Base-by-base conservation (phyloP, 2,888 invertebrate species). In the Salpingus planirostris region DNA sequence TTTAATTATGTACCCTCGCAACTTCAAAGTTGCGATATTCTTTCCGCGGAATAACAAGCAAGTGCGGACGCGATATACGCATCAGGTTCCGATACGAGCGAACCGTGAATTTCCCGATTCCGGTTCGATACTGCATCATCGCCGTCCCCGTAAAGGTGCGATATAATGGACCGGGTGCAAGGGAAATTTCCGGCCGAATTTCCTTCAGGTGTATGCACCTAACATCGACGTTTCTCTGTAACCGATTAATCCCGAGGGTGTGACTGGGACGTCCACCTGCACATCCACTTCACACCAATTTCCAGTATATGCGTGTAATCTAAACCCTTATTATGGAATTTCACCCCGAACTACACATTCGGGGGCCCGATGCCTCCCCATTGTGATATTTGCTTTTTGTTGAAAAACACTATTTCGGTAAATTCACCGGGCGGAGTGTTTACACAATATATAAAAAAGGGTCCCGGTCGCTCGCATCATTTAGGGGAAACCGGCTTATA, bases 361-460 rank as follows among this genome's bases (percentile, higher is more conserved):
- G n/a, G 28, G 38, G 27, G 31, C 38, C 36, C 28, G 30, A 24
- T 26, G 15, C 23, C 25, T 36, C 44, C 36, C 44, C 47, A 49
- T 55, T 55, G 54, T 55, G 41, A 47, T 50, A 47, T 55, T 55
- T 53, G 47, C 52, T 52, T 53, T 55, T 55, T 54, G 54, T 54
- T 54, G 54, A 43, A 57, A 57, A 58, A 58, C 54, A 55, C 49
- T 47, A 49, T 57, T 23, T 54, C 50, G 42, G 49, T 46, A 57
- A 57, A 60, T 55, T 57, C 54, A 46, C 49, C 49, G 44, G 61
- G 61, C 58, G 61, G 55, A 46, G 49, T 61, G 59, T 61, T 61
- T 61, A 61, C 59, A 50, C 50, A 57, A 57, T 56, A 56, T 54
- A 59, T 53, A 52, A 55, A 57, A 23, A 57, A 57, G 49, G 54